Evolutionary conservation across 1,140 invertebrate genomes (phyloP).

Genomic region (Tetragnatha versicolor): DNA sequence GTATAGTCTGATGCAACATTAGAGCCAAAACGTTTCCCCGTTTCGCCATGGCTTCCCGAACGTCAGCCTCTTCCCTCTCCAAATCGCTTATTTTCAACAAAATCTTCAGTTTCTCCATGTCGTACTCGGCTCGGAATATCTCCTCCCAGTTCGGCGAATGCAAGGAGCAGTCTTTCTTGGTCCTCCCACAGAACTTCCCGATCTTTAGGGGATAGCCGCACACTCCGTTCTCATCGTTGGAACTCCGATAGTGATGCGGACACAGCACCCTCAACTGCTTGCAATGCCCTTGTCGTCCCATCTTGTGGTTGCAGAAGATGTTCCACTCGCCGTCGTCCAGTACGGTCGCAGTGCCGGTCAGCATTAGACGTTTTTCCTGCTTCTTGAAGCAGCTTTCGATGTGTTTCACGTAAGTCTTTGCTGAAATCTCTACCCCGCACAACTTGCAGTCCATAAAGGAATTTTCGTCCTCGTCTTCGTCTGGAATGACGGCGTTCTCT

Average conservation of each 20-base stretch:
- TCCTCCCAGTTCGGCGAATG: constrained; percentile 94
- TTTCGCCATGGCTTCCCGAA: constrained; percentile 82
- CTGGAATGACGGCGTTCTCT: not conserved
- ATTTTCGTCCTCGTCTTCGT: constrained; percentile 17
- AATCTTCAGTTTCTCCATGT: constrained; percentile 74
- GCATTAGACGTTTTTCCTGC: constrained; percentile 13
- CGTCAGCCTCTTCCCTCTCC: constrained; percentile 83
- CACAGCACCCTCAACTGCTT: constrained; percentile 94
- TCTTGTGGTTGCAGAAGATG: constrained; percentile 34
- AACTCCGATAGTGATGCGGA: constrained; percentile 90
- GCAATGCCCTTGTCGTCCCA: constrained; percentile 78
- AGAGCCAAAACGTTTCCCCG: constrained; percentile 87
- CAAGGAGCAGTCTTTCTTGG: constrained; percentile 88
- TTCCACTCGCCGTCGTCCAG: constrained; percentile 34
- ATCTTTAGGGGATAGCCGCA: constrained; percentile 91
- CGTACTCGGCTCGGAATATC: constrained; percentile 83
- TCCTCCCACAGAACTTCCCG: constrained; percentile 75
- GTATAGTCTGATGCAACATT: constrained; percentile 93
- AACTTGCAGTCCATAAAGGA: not conserved
- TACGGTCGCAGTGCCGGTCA: not conserved
- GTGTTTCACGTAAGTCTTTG: not conserved
- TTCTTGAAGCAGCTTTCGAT: constrained; percentile 32
- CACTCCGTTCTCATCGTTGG: constrained; percentile 78
- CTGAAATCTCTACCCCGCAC: constrained; percentile 15
- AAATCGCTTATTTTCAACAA: constrained; percentile 94